These are phyloP conservation scores for Papilio helenus DNA, from an alignment of 1,140 invertebrate species.

Conservation along the genomic window DNA sequence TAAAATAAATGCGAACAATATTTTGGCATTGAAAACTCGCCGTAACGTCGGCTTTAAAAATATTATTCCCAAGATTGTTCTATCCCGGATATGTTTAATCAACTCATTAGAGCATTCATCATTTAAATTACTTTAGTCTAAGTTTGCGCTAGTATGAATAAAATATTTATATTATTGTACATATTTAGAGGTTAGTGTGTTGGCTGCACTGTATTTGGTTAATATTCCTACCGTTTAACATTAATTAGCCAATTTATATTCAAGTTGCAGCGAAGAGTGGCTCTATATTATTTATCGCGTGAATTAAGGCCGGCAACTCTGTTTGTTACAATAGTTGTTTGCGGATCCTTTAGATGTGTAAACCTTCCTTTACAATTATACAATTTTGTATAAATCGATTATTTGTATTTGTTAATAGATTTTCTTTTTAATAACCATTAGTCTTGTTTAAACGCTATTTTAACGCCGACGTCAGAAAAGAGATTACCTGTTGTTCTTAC, in stretches of 20 bases:
- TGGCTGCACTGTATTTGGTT: slow-evolving; percentile 60
- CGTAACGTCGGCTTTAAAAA: neutral
- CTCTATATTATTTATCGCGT: slow-evolving; percentile 74
- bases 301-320: slow-evolving; percentile 59
- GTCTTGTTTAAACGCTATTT: no score
- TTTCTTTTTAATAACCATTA: neutral
- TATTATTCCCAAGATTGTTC: neutral
- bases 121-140: slow-evolving; percentile 2
- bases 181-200: slow-evolving; percentile 12
- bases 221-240: slow-evolving; percentile 69
- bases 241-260: slow-evolving; percentile 80
- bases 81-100: neutral
- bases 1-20: no score
- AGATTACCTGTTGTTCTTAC: no score
- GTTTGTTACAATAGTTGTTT: slow-evolving; percentile 40
- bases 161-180: slow-evolving; percentile 38
- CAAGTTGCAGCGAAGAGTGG: slow-evolving; percentile 76
- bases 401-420: neutral
- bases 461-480: no score
- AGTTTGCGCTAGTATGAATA: neutral
- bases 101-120: neutral
- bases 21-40: neutral
- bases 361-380: neutral
- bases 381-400: neutral
- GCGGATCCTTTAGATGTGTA: neutral